These are phyloP conservation scores for Oreochromis niloticus DNA, from an alignment of 2,113 vertebrate genomes.

Conservation along the genomic window DNA sequence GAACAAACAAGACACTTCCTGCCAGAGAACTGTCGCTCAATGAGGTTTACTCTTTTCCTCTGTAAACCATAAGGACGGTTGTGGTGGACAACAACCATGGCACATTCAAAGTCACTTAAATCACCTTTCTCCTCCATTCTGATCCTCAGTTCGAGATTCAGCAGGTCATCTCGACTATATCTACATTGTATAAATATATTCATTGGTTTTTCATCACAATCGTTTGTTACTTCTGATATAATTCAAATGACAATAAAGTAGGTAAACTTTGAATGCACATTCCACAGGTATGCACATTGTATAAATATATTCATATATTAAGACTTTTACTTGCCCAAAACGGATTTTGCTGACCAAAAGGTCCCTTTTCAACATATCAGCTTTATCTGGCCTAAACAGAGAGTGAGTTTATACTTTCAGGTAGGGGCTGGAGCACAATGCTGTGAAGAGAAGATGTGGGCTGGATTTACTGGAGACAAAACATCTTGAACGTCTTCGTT, in stretches of 20 bases:
- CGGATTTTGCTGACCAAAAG: neutral
- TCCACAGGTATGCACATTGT: neutral
- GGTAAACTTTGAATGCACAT: neutral
- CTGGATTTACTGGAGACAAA: neutral
- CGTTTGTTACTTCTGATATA: neutral
- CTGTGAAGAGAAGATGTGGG: neutral
- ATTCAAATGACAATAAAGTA: neutral
- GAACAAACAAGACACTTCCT: neutral
- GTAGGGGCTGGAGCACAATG: neutral
- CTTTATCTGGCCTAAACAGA: neutral
- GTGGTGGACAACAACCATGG: neutral
- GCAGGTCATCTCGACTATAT: neutral
- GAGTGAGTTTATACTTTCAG: neutral
- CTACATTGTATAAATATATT: neutral
- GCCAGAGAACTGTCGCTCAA: neutral
- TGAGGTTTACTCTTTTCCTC: neutral
- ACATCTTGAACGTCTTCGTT: neutral
- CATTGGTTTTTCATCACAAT: neutral
- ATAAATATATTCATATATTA: neutral
- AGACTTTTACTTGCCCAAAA: neutral
- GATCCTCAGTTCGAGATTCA: neutral
- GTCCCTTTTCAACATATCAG: neutral
- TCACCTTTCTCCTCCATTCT: neutral
- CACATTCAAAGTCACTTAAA: neutral
- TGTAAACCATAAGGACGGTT: neutral